A percentile compares a stretch with the other conserved stretches of the same genome.
Evolutionary conservation across 2,888 invertebrate genomes (phyloP).

Genomic region (Brachypterus glaber): DNA sequence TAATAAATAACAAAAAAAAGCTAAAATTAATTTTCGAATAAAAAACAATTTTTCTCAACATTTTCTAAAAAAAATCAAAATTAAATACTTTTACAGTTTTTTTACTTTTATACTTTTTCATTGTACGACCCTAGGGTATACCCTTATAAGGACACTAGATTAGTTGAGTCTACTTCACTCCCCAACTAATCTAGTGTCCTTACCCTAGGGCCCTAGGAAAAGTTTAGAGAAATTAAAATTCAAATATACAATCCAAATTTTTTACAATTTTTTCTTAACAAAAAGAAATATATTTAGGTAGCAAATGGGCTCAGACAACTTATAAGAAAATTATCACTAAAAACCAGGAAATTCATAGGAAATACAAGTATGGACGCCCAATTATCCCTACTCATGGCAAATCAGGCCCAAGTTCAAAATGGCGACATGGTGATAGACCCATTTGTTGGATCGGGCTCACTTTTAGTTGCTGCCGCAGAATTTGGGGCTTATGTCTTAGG

Average conservation of each 20-base stretch:
- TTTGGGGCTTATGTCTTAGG: constrained; percentile 83
- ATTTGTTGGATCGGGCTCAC: constrained; percentile 78
- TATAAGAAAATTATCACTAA: constrained; percentile 72
- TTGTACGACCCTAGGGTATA: too few species aligned
- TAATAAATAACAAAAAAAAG: too few species aligned
- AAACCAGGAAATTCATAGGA: constrained; percentile 89
- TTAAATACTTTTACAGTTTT: not conserved
- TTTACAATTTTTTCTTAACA: constrained; percentile 4
- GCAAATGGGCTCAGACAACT: constrained; percentile 75
- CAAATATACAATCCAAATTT: too few species aligned
- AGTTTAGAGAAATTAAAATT: too few species aligned
- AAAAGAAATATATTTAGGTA: constrained; percentile 55
- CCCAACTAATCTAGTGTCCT: too few species aligned
- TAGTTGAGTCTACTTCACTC: too few species aligned
- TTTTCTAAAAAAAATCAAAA: constrained; percentile 4
- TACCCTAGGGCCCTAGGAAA: too few species aligned
- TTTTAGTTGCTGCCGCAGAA: constrained; percentile 80
- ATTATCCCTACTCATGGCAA: constrained; percentile 89
- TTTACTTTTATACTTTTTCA: too few species aligned
- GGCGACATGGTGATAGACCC: constrained; percentile 84
- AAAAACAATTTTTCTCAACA: not conserved
- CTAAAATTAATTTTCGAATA: too few species aligned
- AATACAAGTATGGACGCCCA: constrained; percentile 99
- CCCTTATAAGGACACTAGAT: too few species aligned
- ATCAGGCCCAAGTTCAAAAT: constrained; percentile 67